Percentiles rank a stretch among this genome's conserved stretches.
These are phyloP conservation scores for Acronicta alni DNA, from an alignment of 2,888 invertebrate genomes.

Conservation along the genomic window DNA sequence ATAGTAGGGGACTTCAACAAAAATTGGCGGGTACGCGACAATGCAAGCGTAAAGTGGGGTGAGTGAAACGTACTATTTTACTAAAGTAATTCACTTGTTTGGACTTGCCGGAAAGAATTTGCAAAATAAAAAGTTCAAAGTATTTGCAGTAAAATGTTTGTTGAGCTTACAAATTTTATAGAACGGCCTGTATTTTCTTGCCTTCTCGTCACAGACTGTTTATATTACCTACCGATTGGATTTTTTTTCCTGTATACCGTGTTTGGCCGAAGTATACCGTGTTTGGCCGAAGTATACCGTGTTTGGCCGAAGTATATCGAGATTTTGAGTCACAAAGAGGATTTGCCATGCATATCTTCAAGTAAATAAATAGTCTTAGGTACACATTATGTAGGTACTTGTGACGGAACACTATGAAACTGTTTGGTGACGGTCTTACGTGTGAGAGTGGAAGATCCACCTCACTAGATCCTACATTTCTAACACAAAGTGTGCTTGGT, in stretches of 20 bases:
- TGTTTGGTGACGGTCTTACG: too few species aligned
- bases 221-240: slow-evolving; percentile 6
- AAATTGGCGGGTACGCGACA: slow-evolving; percentile 61
- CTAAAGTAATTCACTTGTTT: slow-evolving; percentile 62
- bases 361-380: too few species aligned
- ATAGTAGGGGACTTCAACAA: slow-evolving; percentile 48
- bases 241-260: background rate
- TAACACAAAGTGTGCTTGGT: too few species aligned
- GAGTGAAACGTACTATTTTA: slow-evolving; percentile 61
- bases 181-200: slow-evolving; percentile 13
- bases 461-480: too few species aligned
- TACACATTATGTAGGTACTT: too few species aligned
- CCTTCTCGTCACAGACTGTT: slow-evolving; percentile 10
- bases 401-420: too few species aligned
- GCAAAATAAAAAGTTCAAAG: slow-evolving; percentile 48
- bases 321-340: too few species aligned
- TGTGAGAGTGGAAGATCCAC: too few species aligned
- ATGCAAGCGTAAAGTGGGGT: slow-evolving; percentile 60
- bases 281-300: background rate
- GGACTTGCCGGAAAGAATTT: slow-evolving; percentile 49
- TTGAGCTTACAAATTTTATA: slow-evolving; percentile 23
- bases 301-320: too few species aligned
- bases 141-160: slow-evolving; percentile 37
- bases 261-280: background rate
- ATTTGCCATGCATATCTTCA: too few species aligned